Evolutionary conservation across 2,113 vertebrate genomes (phyloP).

Genomic region (Illadopsis cleaveri): DNA sequence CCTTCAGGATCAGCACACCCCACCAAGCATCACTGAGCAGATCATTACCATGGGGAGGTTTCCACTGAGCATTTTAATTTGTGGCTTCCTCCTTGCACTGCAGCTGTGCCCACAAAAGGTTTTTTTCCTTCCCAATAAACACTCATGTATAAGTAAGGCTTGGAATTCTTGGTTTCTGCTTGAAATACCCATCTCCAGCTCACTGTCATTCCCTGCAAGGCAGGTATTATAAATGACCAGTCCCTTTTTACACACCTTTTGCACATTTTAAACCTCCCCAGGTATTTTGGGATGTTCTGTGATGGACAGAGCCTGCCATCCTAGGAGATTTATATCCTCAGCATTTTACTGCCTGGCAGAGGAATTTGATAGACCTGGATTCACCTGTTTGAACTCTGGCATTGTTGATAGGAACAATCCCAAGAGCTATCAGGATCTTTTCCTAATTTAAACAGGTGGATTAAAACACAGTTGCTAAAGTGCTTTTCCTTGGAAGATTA

Average conservation of each 20-base stretch:
- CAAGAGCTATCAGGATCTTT: neutral
- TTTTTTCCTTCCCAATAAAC: neutral
- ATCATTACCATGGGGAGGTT: neutral
- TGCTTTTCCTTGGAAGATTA: conserved; percentile 15
- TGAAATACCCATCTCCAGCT: neutral
- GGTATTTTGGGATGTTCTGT: neutral
- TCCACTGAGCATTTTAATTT: neutral
- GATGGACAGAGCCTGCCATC: neutral
- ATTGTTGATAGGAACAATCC: neutral
- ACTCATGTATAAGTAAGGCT: neutral
- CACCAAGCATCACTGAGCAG: neutral
- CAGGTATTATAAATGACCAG: neutral
- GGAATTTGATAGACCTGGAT: neutral
- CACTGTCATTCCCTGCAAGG: neutral
- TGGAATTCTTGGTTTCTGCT: neutral
- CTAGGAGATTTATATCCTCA: neutral
- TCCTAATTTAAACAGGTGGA: conserved; percentile 5
- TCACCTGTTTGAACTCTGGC: neutral
- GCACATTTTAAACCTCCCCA: neutral
- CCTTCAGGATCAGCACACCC: neutral
- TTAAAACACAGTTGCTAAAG: neutral
- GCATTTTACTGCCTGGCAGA: neutral
- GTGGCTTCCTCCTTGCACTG: neutral
- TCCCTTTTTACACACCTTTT: neutral
- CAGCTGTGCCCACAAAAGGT: neutral